phyloP scores from a whole-genome alignment of 2,888 invertebrate species.

The Oeneis ivallda region DNA sequence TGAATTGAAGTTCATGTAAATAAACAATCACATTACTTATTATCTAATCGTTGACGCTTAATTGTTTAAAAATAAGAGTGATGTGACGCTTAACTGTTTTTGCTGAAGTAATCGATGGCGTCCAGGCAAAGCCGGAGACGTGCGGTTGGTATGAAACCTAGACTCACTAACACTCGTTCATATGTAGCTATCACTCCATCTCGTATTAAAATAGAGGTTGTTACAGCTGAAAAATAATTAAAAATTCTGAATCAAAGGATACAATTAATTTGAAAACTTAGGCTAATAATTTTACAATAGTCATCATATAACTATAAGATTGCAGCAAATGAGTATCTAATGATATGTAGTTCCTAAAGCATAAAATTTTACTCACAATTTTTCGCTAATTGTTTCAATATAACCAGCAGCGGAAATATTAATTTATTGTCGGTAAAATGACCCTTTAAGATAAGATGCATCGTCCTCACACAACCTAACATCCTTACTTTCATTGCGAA shows the following conservation, averaged over 20 bases:
- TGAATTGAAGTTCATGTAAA: too few species aligned
- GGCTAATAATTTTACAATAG: too few species aligned
- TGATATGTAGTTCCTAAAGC: too few species aligned
- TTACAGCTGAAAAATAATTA: constrained; percentile 57
- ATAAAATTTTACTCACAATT: constrained; percentile 71
- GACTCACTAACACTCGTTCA: constrained; percentile 81
- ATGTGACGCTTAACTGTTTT: constrained; percentile 80
- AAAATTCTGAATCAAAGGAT: not conserved
- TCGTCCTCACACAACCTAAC: constrained; percentile 81
- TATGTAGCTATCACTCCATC: constrained; percentile 83
- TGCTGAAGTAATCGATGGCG: constrained; percentile 85
- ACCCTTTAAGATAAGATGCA: constrained; percentile 82
- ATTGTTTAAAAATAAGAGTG: not conserved
- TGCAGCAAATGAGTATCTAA: too few species aligned
- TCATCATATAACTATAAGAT: too few species aligned
- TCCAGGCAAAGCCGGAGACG: constrained; percentile 85
- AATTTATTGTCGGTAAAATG: constrained; percentile 82
- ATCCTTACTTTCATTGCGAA: constrained; percentile 85
- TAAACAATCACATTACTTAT: too few species aligned
- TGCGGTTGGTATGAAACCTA: constrained; percentile 83
- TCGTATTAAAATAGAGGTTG: constrained; percentile 78
- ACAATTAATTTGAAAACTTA: not conserved
- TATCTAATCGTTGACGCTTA: not conserved
- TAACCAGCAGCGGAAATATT: constrained; percentile 80
- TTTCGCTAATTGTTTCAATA: constrained; percentile 82